phyloP scores from a whole-genome alignment of 2,888 invertebrate genomes.

The Cephus pygmeus region DNA sequence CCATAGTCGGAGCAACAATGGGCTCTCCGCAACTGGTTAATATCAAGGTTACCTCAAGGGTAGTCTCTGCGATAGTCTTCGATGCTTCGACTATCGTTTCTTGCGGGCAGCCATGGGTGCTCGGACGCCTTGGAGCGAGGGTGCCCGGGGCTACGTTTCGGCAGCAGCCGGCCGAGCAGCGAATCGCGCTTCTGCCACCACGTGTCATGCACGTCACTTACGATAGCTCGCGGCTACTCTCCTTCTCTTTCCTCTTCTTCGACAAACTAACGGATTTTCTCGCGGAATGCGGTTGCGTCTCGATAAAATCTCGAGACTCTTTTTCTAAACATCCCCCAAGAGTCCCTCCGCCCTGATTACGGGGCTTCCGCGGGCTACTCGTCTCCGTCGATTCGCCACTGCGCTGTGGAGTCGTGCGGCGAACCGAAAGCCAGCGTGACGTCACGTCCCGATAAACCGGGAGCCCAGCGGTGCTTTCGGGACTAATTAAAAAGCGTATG shows the following conservation, averaged over 20 bases:
- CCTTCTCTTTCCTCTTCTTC: neutral
- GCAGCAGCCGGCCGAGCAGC: neutral
- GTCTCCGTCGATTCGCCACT: neutral
- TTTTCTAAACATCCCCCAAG: neutral
- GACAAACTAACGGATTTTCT: neutral
- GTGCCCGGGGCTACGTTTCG: neutral
- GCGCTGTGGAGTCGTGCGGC: no score
- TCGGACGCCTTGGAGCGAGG: neutral
- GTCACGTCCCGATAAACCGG: neutral
- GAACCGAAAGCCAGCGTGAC: neutral
- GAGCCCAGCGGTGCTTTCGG: conserved; percentile 6
- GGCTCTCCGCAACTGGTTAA: conserved; percentile 56
- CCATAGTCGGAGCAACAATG: conserved; percentile 55
- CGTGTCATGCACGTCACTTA: neutral
- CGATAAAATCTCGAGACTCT: neutral
- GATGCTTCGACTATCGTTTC: neutral
- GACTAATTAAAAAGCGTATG: conserved; percentile 56
- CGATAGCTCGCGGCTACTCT: neutral
- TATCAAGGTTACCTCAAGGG: conserved; percentile 59
- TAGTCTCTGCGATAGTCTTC: conserved; percentile 34
- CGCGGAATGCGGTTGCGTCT: neutral
- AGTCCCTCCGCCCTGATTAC: neutral
- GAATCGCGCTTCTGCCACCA: neutral
- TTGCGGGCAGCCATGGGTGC: neutral
- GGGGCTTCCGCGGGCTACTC: no score